Evolutionary conservation across 2,113 vertebrate genomes (phyloP).

Genomic region (Pteruthius melanotis): DNA sequence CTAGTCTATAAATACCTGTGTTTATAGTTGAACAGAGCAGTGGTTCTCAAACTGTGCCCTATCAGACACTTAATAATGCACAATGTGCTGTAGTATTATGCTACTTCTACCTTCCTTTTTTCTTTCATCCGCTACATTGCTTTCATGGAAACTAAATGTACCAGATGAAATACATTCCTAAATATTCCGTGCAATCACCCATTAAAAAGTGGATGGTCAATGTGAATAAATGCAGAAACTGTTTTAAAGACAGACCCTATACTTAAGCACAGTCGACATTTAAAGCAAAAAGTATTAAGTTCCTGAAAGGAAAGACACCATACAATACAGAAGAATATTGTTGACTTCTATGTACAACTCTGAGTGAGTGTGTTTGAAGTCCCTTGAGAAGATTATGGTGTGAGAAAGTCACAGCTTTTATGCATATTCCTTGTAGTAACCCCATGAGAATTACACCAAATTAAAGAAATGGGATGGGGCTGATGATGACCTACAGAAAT

Average conservation of each 20-base stretch:
- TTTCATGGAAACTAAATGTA: constrained; percentile 7
- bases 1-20: constrained; percentile 25
- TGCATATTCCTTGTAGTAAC: neutral
- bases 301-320: neutral
- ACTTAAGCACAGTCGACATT: neutral
- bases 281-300: neutral
- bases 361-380: neutral
- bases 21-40: constrained; percentile 21
- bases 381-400: neutral
- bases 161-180: neutral
- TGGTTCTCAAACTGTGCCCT: neutral
- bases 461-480: neutral
- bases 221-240: neutral
- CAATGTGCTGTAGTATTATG: neutral
- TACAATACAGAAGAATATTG: neutral
- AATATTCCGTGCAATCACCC: neutral
- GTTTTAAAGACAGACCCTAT: neutral
- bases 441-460: neutral
- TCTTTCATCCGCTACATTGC: neutral
- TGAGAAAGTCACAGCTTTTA: neutral
- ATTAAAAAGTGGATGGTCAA: neutral
- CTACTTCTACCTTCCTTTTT: neutral
- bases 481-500: neutral
- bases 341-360: neutral
- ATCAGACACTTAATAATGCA: neutral